phyloP scores from a whole-genome alignment of 1,140 invertebrate genomes.

The Caenorhabditis brenneri region DNA sequence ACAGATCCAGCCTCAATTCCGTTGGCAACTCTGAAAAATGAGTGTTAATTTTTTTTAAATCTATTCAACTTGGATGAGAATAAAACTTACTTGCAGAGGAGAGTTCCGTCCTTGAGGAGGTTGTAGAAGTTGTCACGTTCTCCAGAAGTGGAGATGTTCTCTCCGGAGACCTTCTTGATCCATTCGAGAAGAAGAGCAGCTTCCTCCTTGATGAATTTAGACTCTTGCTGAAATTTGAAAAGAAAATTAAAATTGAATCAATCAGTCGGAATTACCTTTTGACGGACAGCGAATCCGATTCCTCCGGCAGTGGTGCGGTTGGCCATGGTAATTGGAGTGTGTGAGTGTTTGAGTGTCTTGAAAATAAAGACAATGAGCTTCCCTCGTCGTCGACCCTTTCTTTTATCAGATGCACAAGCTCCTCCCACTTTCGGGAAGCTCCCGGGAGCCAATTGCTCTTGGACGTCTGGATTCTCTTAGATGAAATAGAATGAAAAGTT shows the following conservation, averaged over 20 bases:
- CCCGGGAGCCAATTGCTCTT: slow-evolving; percentile 15
- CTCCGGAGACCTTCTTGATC: slow-evolving; percentile 82
- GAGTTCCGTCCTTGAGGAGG: slow-evolving; percentile 70
- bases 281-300: slow-evolving; percentile 69
- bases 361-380: slow-evolving; percentile 19
- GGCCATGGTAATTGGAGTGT: slow-evolving; percentile 57
- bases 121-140: slow-evolving; percentile 82
- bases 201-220: slow-evolving; percentile 89
- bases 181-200: slow-evolving; percentile 86
- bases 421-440: slow-evolving; percentile 16
- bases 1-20: slow-evolving; percentile 76
- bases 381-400: background rate
- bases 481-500: background rate
- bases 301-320: slow-evolving; percentile 70
- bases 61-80: background rate
- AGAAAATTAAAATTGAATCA: background rate
- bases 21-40: slow-evolving; percentile 67
- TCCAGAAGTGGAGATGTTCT: slow-evolving; percentile 82
- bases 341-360: background rate
- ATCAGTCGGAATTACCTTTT: slow-evolving; percentile 58
- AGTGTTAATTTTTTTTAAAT: background rate
- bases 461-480: background rate
- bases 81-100: slow-evolving; percentile 71
- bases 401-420: slow-evolving; percentile 37
- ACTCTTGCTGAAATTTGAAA: slow-evolving; percentile 81